Evolutionary conservation across 1,140 invertebrate genomes (phyloP).

Genomic region (Drosophila biarmipes): DNA sequence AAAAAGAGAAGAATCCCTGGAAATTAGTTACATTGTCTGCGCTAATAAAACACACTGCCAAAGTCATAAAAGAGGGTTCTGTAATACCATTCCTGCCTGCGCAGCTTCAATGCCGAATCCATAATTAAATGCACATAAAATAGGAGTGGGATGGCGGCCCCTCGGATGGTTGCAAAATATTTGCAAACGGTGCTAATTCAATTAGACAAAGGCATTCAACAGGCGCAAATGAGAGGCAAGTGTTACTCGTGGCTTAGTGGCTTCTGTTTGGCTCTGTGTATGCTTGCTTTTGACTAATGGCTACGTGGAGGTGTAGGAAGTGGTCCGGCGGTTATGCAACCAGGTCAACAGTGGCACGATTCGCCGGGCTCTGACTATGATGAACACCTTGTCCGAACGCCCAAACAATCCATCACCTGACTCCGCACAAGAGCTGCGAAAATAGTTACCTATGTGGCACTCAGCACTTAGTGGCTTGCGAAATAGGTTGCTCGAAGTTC

Average conservation of each 20-base stretch:
- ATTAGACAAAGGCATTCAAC: conserved; percentile 59
- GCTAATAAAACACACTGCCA: conserved; percentile 72
- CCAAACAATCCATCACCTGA: conserved; percentile 51
- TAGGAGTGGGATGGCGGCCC: not conserved
- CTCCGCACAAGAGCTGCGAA: conserved; percentile 37
- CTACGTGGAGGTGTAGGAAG: conserved; percentile 61
- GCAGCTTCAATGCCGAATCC: conserved; percentile 38
- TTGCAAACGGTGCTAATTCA: conserved; percentile 69
- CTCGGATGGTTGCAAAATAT: conserved; percentile 27
- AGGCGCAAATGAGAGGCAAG: conserved; percentile 42
- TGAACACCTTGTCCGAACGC: conserved; percentile 57
- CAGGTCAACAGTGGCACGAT: conserved; percentile 67
- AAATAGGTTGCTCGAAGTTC: conserved; percentile 9
- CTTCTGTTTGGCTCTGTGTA: conserved; percentile 29
- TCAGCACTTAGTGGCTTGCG: conserved; percentile 19
- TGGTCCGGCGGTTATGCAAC: conserved; percentile 68
- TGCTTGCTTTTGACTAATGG: conserved; percentile 63
- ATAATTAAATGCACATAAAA: conserved; percentile 76
- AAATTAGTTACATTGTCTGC: conserved; percentile 75
- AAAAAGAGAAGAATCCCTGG: conserved; percentile 37
- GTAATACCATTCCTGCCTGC: conserved; percentile 40
- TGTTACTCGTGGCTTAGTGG: conserved; percentile 17
- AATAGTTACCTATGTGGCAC: conserved; percentile 20
- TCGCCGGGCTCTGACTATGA: conserved; percentile 55
- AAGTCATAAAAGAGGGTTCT: conserved; percentile 53